Evolutionary conservation across 2,888 invertebrate genomes (phyloP), one percentile per base, ranked within the genome.

Genomic region (Caenorhabditis sinica): DNA sequence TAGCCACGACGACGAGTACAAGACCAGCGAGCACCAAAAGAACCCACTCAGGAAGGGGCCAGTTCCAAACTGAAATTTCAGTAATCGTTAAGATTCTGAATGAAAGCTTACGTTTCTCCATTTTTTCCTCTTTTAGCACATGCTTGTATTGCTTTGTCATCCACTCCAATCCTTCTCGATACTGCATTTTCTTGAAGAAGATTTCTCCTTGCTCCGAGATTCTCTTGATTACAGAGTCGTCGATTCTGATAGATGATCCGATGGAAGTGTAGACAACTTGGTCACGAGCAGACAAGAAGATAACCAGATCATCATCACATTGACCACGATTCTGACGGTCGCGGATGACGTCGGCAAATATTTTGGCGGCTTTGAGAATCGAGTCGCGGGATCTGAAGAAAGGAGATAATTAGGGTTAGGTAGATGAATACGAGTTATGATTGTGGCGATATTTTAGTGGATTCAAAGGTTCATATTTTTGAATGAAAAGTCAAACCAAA

Each of bases 271-370:
- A 84, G 15, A 87, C 86, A 40, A 86, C 86, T 68, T 87, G 49
- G 65, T 87, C 87, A 20, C 58, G 40, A 20, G 76, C 66, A 2
- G 87, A 87, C 36, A 85, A 43, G 53, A 87, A 86, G n/a, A 87
- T 87, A 23, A 87, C 36, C 20, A 87, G 4, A 28, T 87, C 87
- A 49, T 87, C 87, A 60, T 85, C 82, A 49, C 87, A 87, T 43
- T 86, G 87, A 4, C 83, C 87, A 2, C 87, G 80, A 23, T 80
- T 83, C 63, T 86, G 85, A 43, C 83, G 82, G 20, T 69, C 61
- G 28, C 87, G 58, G 45, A 87, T 43, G 4, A 60, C 75, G 81
- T 87, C 85, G 49, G 87, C 87, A 49, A 87, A 87, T 15, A 82
- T 72, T 83, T 83, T 79, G 13, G 87, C 87, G 6, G 86, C 87